Percentiles rank a stretch among this genome's conserved stretches.
phyloP scores from a whole-genome alignment of 2,113 vertebrate species.

The Parus major region DNA sequence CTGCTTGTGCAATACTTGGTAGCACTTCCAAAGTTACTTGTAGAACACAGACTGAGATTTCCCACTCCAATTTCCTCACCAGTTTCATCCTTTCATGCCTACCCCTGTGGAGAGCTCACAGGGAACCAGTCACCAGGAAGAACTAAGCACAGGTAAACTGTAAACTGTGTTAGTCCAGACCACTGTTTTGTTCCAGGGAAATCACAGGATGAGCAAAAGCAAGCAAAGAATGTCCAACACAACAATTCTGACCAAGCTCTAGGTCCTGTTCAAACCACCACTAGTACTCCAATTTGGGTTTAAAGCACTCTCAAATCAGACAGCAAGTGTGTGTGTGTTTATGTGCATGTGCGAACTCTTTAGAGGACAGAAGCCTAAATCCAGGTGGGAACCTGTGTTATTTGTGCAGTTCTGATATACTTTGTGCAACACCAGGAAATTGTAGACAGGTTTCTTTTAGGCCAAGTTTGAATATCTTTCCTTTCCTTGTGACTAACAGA shows the following conservation, averaged over 20 bases:
- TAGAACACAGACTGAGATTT: background rate
- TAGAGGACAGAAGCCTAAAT: background rate
- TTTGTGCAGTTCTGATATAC: background rate
- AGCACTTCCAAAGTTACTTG: background rate
- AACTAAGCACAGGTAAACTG: background rate
- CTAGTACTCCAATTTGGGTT: background rate
- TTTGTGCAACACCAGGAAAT: background rate
- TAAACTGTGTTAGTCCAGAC: background rate
- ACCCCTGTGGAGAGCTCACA: background rate
- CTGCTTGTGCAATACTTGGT: background rate
- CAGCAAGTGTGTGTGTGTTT: background rate
- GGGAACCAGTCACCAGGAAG: background rate
- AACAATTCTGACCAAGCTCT: background rate
- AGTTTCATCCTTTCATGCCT: background rate
- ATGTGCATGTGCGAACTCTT: no score
- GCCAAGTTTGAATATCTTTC: background rate
- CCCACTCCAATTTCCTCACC: background rate
- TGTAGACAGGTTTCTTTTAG: background rate
- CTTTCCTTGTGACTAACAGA: background rate
- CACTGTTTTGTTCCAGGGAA: background rate
- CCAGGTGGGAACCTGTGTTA: background rate
- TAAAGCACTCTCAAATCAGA: background rate
- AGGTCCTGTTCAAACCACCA: background rate
- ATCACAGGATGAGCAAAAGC: background rate
- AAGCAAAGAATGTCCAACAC: background rate